Percentiles rank a stretch among this genome's conserved stretches.
Evolutionary conservation across 2,797 vertebrate species (phyloP).

Genomic region (Ctenopoma multispine): DNA sequence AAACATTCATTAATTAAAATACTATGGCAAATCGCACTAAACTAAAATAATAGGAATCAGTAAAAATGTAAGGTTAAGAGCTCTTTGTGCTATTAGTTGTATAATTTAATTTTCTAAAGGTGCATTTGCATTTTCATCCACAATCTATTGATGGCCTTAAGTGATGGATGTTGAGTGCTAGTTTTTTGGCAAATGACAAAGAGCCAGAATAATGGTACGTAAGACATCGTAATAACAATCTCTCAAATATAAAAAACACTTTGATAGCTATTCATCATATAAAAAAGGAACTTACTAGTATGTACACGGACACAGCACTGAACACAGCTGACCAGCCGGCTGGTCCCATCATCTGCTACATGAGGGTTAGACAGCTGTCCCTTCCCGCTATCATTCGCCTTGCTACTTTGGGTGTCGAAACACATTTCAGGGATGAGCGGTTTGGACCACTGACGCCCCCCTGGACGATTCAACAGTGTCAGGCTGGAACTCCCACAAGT

Average conservation of each 20-base stretch:
- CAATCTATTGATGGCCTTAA: neutral
- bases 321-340: slow-evolving; percentile 91
- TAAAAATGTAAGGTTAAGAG: neutral
- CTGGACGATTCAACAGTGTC: slow-evolving; percentile 56
- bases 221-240: neutral
- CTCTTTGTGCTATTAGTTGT: neutral
- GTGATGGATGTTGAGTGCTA: neutral
- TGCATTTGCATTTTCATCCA: neutral
- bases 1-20: no score
- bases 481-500: slow-evolving; percentile 75
- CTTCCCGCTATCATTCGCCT: slow-evolving; percentile 81
- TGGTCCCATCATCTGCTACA: slow-evolving; percentile 92
- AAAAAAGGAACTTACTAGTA: slow-evolving; percentile 87
- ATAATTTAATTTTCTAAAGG: neutral
- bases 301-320: slow-evolving; percentile 94
- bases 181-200: slow-evolving; percentile 10
- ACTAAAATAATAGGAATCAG: neutral
- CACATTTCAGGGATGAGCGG: slow-evolving; percentile 98
- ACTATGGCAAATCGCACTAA: no score
- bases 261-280: no score
- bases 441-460: slow-evolving; percentile 87
- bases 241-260: no score
- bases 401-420: slow-evolving; percentile 89
- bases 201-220: neutral
- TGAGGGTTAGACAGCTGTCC: slow-evolving; percentile 91